Percentiles rank a stretch among this genome's conserved stretches.
phyloP scores from a whole-genome alignment of 1,140 invertebrate genomes.

The Megalonaias nervosa region DNA sequence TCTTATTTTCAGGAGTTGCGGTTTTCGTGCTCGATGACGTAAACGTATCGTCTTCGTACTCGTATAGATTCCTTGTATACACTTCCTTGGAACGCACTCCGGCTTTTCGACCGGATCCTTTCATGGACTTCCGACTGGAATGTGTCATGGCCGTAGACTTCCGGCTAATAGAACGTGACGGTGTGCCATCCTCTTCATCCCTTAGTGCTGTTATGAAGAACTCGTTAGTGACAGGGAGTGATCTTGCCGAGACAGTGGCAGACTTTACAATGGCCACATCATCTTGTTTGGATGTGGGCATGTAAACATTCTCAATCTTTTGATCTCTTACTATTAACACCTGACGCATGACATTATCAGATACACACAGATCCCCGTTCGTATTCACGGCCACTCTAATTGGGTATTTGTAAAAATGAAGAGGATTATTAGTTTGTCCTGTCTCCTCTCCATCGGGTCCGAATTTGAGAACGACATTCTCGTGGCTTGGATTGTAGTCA shows the following conservation, averaged over 20 bases:
- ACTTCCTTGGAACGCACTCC: constrained; percentile 11
- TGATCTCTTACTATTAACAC: constrained; percentile 41
- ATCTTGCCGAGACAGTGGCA: neutral
- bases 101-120: constrained; percentile 25
- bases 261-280: constrained; percentile 15
- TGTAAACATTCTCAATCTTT: constrained; percentile 36
- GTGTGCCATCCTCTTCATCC: neutral
- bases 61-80: constrained; percentile 12
- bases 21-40: constrained; percentile 8
- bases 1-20: neutral
- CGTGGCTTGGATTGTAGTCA: constrained; percentile 34
- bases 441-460: constrained; percentile 32
- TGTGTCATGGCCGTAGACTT: constrained; percentile 19
- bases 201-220: neutral
- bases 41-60: constrained; percentile 21
- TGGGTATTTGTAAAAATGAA: constrained; percentile 42
- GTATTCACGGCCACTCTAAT: constrained; percentile 40
- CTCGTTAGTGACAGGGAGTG: neutral
- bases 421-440: constrained; percentile 26
- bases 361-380: constrained; percentile 44
- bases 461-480: constrained; percentile 36
- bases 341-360: constrained; percentile 40
- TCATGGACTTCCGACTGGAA: constrained; percentile 23
- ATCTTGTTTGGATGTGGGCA: constrained; percentile 9
- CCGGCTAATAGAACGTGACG: neutral